A percentile compares a stretch with the other conserved stretches of the same genome.
Evolutionary conservation across 2,888 invertebrate species (phyloP).

Genomic region (Syritta pipiens): DNA sequence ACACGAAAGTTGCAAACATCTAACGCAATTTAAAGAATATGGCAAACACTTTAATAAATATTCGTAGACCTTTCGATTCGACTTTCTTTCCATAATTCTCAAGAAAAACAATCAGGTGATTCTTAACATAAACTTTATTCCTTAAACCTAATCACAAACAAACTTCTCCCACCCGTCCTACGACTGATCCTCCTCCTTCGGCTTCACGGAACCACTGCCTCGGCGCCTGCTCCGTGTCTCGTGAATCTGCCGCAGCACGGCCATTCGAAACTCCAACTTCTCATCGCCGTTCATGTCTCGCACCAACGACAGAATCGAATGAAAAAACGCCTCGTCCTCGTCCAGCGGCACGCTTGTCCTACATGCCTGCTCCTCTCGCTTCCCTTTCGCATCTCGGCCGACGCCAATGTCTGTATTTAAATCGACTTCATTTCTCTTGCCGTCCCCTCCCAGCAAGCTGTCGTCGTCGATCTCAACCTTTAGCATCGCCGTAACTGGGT

Average conservation of each 20-base stretch:
- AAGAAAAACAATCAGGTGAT: no score
- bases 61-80: no score
- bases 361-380: neutral
- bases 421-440: neutral
- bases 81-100: no score
- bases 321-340: slow-evolving; percentile 39
- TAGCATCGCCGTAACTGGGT: neutral
- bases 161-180: no score
- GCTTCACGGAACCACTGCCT: no score
- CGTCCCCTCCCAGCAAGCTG: neutral
- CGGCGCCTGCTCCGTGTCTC: slow-evolving; percentile 1
- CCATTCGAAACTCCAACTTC: slow-evolving; percentile 38
- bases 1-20: no score
- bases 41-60: no score
- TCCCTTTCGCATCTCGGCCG: no score
- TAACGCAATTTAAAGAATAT: no score
- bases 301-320: slow-evolving; percentile 18
- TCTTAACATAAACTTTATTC: no score
- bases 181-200: no score
- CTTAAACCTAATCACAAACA: no score
- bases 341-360: neutral
- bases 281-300: slow-evolving; percentile 32
- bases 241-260: slow-evolving; percentile 19
- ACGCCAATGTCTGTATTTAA: neutral
- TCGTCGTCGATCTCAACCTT: neutral